Percentiles rank a stretch among this genome's conserved stretches.
Evolutionary conservation across 2,888 invertebrate species (phyloP).

Genomic region (Lottia scabra): DNA sequence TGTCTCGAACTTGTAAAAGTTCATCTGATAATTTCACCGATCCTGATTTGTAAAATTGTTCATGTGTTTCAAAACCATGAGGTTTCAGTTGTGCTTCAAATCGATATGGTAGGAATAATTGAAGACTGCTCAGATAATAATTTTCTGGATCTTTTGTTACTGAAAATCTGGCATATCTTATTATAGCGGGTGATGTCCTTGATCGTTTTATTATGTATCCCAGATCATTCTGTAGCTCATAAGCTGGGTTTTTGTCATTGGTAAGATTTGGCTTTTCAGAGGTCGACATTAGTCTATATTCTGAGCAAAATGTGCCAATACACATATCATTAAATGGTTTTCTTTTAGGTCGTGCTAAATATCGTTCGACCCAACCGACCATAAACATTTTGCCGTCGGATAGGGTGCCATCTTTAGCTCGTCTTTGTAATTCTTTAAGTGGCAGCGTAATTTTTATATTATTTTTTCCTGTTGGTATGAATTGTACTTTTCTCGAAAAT

Average conservation of each 20-base stretch:
- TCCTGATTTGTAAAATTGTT: slow-evolving; percentile 16
- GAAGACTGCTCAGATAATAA: slow-evolving; percentile 15
- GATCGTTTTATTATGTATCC: slow-evolving; percentile 22
- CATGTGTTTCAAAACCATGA: slow-evolving; percentile 1
- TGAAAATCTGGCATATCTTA: slow-evolving; percentile 15
- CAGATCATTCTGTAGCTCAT: slow-evolving; percentile 16
- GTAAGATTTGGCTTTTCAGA: slow-evolving; percentile 1
- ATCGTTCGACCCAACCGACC: neutral
- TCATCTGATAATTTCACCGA: neutral
- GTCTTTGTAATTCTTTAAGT: neutral
- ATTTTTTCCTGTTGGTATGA: too few species aligned
- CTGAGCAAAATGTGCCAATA: slow-evolving; percentile 25
- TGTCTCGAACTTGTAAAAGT: neutral
- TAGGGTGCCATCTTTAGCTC: neutral
- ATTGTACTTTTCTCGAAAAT: slow-evolving; percentile 21
- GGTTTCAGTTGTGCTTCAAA: slow-evolving; percentile 12
- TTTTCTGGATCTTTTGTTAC: slow-evolving; percentile 5
- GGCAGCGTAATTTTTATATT: neutral
- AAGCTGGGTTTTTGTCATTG: slow-evolving; percentile 3
- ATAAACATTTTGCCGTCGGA: neutral
- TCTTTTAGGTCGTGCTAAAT: neutral
- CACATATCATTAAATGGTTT: slow-evolving; percentile 21
- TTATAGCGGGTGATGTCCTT: slow-evolving; percentile 1
- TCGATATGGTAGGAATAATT: slow-evolving; percentile 19
- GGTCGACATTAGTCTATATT: slow-evolving; percentile 20